Base-by-base conservation (phyloP, 1,140 invertebrate genomes). In the Ceratosolen fusciceps region DNA sequence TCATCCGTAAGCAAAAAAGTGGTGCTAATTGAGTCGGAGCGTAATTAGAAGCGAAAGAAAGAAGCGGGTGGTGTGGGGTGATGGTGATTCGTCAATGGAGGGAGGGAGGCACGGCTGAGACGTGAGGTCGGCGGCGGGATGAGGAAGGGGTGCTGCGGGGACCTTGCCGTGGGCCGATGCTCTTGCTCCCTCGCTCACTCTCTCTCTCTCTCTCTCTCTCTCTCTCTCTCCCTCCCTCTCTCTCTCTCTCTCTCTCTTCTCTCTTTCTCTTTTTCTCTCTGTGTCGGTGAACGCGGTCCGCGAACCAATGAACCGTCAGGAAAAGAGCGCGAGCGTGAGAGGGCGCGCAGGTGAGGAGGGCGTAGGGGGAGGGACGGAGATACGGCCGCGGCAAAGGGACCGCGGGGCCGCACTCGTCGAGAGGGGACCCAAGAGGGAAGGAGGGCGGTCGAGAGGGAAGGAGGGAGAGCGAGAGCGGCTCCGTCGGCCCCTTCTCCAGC, bases 221-320 rank as follows among this genome's bases (percentile, higher is more conserved):
- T 16, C 29, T 1, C 34, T 72, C 70, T 54, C 60, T 34, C 31
- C 7, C 31, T 34, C 60, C 10, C 60, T 34, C 34, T 19, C 26
- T 29, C 52, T 56, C 21, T 16, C 26, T 8, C 29, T 70, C 68
- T 52, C 16, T 26, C 21, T 58, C 54, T n/a, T 26, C 54, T 58
- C 54, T 58, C 54, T 58, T 5, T n/a, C 31, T 21, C 31, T 34
- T 24, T 7, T 24, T 34, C 34, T 19, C 8, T 29, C 49, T 52
- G 9, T 9, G 21, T 52, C 16, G 60, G 16, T 37, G 0, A 24
- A 21, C 29, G 34, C 31, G 1, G 4, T 65, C 60, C 5, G 19
- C 26, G 62, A 56, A 37, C 47, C 62, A 56, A 54, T 77, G 74
- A 77, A 56, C 39, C 74, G 74, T 21, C 26, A 39, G 29, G 31